Base-by-base conservation (phyloP, 2,797 vertebrate species). In the Diplodus puntazzo region DNA sequence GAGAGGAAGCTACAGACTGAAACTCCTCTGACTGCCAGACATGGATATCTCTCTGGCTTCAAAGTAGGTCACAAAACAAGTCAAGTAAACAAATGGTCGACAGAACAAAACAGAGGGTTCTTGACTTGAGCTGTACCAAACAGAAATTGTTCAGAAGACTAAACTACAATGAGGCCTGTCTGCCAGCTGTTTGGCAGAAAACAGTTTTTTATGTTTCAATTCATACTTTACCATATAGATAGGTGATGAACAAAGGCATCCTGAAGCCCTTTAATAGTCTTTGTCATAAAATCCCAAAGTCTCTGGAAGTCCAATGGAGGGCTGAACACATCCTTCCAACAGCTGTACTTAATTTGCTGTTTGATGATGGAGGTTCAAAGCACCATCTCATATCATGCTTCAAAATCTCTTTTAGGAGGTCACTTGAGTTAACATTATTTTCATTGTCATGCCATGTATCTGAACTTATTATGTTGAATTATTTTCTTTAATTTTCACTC, bases 1-100 rank as follows among this genome's bases (percentile, higher is more conserved):
- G 46, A 64, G 59, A 74, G 62, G 74, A 80, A 68, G 62, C 52
- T 23, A 12, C 46, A 16, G 46, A 54, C 20, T 45, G 20, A 64
- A 74, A 52, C 0, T 14, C 13, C 27, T 69, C 17, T 43, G 66
- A 71, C 5, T 9, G 52, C 30, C 58, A 13, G 50, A 46, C 59
- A 57, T 3, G 27, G 34, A 42, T 45, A 63, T 62, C 21, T 74
- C 27, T 63, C 50, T 30, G 30, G 20, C 49, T 69, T 60, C 49
- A 60, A 59, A 68, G 66, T 2, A 30, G 42, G 25, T 45, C 0
- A 0, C 11, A 73, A 18, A 68, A 59, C 53, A 57, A 69, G 64
- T 23, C 54, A 66, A 70, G 67, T 62, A 30, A n/a, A 67, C 5
- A 48, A 71, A 74, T 21, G n/a, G 49, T 25, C 66, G 50, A 14